Evolutionary conservation across 2,797 vertebrate species (phyloP).

Genomic region (Oreortyx pictus): DNA sequence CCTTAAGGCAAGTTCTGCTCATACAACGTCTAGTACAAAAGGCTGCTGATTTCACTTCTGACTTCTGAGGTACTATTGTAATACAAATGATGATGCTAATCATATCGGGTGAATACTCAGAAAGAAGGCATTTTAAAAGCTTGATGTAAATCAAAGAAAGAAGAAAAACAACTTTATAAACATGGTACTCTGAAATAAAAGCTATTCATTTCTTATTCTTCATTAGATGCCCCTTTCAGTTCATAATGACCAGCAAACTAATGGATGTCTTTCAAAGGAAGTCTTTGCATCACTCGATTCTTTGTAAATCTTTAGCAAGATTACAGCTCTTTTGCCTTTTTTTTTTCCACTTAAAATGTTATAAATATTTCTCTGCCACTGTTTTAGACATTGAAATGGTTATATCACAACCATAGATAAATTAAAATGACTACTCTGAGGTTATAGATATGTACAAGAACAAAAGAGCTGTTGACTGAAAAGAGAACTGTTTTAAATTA

Average conservation of each 20-base stretch:
- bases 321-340: not conserved
- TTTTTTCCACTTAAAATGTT: not conserved
- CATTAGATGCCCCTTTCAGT: not conserved
- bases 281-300: not conserved
- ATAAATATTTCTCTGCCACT: conserved; percentile 34
- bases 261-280: not conserved
- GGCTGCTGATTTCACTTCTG: conserved; percentile 38
- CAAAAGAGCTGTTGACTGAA: conserved; percentile 50
- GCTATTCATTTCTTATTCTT: not conserved
- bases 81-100: conserved; percentile 37
- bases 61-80: not conserved
- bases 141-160: not conserved
- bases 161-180: not conserved
- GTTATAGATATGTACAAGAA: conserved; percentile 44
- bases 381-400: conserved; percentile 24
- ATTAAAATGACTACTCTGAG: conserved; percentile 51
- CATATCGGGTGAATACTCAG: not conserved
- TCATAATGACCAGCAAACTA: not conserved
- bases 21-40: conserved; percentile 8
- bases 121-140: not conserved
- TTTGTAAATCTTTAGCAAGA: conserved; percentile 13
- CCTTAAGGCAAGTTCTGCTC: not conserved
- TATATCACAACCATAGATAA: conserved; percentile 49
- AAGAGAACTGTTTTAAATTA: conserved; percentile 65
- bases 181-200: not conserved